Evolutionary conservation across 2,113 vertebrate species (phyloP), one percentile per base, ranked within the genome.

Genomic region (Ascaphus truei): DNA sequence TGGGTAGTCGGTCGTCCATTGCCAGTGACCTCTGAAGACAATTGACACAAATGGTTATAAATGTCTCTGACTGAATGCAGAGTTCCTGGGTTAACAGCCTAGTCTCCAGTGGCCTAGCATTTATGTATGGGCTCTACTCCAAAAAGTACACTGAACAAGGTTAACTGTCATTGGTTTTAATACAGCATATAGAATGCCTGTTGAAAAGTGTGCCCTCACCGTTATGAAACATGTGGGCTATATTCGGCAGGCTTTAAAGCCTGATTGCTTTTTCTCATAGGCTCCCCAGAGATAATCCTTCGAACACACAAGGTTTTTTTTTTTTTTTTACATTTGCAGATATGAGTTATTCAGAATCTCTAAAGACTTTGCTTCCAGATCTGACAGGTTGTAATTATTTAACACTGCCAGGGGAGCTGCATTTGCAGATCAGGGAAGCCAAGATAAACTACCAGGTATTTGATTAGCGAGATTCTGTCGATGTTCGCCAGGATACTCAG

Each of bases 381-480:
- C 34, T 68, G 23, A 51, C 37, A 23, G 53, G 23, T 45, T 68
- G 1, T 59, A 50, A 33, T 59, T 47, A 48, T 36, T 73, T 63
- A 61, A 52, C 11, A 25, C 5, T 15, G 11, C 48, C 15, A 7
- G 12, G 31, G 20, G 41, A 66, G 30, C 62, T 72, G 68, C 39
- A 26, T 53, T 58, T 52, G 34, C 41, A 16, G 25, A 39, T 45
- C 39, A 56, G 47, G 56, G 25, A 43, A 60, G 47, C 48, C 15
- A 52, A 68, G 57, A 50, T 23, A 56, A 60, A 47, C 48, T 23
- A 52, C 62, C 26, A 60, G 53, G 33, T 71, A 73, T 58, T 62
- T 36, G 15, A 48, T 60, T 68, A 37, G 60, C n/a, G n/a, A 57
- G 30, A 45, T 62, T 64, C 9, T 56, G 30, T 39, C 34, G 27